phyloP scores from a whole-genome alignment of 53 echinoderm and acorn worm species.

The Echinometra lucunter region DNA sequence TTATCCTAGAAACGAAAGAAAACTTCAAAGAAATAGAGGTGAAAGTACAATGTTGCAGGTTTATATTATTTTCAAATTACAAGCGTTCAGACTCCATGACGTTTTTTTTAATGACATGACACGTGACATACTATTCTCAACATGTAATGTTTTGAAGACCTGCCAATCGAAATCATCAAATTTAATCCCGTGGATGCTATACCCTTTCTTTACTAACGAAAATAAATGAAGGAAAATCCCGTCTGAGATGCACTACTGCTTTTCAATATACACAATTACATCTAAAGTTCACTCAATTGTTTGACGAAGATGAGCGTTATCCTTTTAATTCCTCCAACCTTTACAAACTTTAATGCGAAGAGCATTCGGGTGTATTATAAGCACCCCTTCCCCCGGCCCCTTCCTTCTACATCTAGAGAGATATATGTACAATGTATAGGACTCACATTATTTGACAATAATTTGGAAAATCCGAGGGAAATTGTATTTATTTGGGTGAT shows the following conservation, averaged over 20 bases:
- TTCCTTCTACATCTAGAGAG: background rate
- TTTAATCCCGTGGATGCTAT: background rate
- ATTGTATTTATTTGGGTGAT: too few species aligned
- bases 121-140: background rate
- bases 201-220: background rate
- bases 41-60: background rate
- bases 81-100: background rate
- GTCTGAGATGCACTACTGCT: background rate
- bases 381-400: background rate
- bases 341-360: background rate
- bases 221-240: background rate
- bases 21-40: background rate
- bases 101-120: background rate
- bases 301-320: background rate
- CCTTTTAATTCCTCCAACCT: background rate
- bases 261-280: background rate
- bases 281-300: background rate
- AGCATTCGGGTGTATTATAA: background rate
- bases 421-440: too few species aligned
- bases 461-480: too few species aligned
- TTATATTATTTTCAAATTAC: background rate
- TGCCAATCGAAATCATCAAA: background rate
- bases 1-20: background rate
- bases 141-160: background rate
- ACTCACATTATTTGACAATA: too few species aligned